Evolutionary conservation across 2,113 vertebrate genomes (phyloP).

Genomic region (Odontophorus gujanensis): DNA sequence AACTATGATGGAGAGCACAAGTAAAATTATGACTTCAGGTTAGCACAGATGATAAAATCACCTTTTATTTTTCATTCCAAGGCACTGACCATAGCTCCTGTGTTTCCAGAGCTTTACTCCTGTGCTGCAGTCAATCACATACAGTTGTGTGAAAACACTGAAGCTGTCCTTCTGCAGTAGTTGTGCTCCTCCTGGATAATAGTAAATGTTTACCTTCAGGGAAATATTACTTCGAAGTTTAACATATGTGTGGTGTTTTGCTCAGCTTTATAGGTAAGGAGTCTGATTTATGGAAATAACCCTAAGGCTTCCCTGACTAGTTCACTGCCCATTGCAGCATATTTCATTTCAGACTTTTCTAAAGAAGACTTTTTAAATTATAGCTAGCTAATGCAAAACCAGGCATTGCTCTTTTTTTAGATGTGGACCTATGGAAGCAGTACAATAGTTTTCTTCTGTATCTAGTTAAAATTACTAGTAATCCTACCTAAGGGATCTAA

Average conservation of each 20-base stretch:
- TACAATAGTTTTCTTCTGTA: neutral
- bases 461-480: neutral
- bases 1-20: slow-evolving; percentile 6
- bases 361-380: neutral
- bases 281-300: neutral
- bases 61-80: neutral
- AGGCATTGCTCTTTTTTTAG: neutral
- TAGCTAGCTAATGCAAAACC: neutral
- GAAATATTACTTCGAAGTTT: slow-evolving; percentile 41
- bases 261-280: neutral
- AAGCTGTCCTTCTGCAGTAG: slow-evolving; percentile 27
- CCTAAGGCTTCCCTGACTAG: neutral
- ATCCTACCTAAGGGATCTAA: neutral
- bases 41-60: slow-evolving; percentile 55
- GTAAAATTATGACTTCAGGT: slow-evolving; percentile 14
- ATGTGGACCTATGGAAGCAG: neutral
- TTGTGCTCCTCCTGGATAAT: neutral
- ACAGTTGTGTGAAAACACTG: slow-evolving; percentile 29
- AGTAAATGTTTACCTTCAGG: neutral
- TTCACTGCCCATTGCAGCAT: neutral
- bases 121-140: slow-evolving; percentile 40
- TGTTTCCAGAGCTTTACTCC: slow-evolving; percentile 50
- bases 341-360: neutral
- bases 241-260: neutral
- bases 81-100: neutral